phyloP scores from a whole-genome alignment of 2,888 invertebrate genomes.

The Hyles lineata region DNA sequence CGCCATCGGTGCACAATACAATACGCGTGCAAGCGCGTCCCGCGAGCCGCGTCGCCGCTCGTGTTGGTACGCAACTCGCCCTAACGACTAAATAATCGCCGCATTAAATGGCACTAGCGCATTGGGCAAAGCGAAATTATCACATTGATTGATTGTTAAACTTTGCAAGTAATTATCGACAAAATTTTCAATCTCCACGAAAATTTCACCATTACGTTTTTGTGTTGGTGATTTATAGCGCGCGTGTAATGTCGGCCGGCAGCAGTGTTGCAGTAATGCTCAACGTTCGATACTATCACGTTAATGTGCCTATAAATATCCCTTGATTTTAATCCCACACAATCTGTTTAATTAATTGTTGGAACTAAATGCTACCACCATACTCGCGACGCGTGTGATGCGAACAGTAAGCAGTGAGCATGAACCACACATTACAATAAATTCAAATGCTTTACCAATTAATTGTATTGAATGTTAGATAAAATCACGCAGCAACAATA shows the following conservation, averaged over 20 bases:
- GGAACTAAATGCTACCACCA: constrained; percentile 1
- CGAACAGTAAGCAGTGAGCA: background rate
- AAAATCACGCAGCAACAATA: no score
- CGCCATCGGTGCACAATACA: no score
- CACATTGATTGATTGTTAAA: constrained; percentile 5
- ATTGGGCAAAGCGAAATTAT: constrained; percentile 12
- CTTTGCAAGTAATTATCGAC: background rate
- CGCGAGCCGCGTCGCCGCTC: background rate
- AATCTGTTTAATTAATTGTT: constrained; percentile 8
- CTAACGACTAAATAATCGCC: constrained; percentile 13
- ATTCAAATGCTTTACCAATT: background rate
- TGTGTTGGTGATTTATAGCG: background rate
- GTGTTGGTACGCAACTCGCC: background rate
- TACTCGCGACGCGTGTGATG: background rate
- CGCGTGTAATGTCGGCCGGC: background rate
- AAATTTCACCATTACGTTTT: constrained; percentile 22
- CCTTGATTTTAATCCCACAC: background rate
- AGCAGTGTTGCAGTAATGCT: background rate
- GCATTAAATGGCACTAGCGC: background rate
- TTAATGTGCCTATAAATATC: constrained; percentile 7
- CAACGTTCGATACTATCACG: background rate
- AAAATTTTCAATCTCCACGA: background rate
- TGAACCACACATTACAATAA: constrained; percentile 9
- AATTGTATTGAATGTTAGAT: background rate
- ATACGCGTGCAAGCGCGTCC: background rate